Base-by-base conservation (phyloP, 2,888 invertebrate genomes). In the Napeogenes inachia region DNA sequence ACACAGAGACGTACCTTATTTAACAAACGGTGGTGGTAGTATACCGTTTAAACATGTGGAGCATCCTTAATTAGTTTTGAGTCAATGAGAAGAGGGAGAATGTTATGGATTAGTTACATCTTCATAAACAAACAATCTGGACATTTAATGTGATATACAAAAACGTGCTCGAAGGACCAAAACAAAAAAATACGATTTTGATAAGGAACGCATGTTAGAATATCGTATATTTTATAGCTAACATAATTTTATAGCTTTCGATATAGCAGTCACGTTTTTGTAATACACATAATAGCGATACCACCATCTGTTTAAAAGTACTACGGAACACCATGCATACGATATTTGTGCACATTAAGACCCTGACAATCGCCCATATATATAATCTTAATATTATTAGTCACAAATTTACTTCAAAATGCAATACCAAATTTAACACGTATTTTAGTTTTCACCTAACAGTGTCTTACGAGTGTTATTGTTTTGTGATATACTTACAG, bases 401-500 rank as follows among this genome's bases (percentile, higher is more conserved):
- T 85, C 77, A 82, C 82, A 82, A 75, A 77, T 76, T 74, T 77
- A 75, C 75, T 76, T 75, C 75, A 68, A 76, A 76, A 81, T 80
- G 81, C 81, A 79, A 77, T 77, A 75, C 65, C 69, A 75, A 78
- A 75, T 77, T 77, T 74, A 79, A 76, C 77, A 76, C 67, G 75
- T 70, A 80, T 79, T 82, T 86, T 84, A 85, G 77, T 84, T 82
- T 77, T 84, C 82, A 83, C 89, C 89, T 90, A 89, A 87, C 89
- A 85, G 86, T 88, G 87, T 89, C 79, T 85, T 85, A 88, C 82
- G 87, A 87, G 87, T 90, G 89, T 89, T 90, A 89, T 89, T 88
- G 88, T 80, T 87, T 84, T 86, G 87, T 89, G 87, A 87, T 85
- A 91, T 91, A 90, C 89, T 91, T 91, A 91, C 91, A 91, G 91